These are phyloP conservation scores for Latrodectus geometricus DNA, from an alignment of 1,140 invertebrate species.

Conservation along the genomic window DNA sequence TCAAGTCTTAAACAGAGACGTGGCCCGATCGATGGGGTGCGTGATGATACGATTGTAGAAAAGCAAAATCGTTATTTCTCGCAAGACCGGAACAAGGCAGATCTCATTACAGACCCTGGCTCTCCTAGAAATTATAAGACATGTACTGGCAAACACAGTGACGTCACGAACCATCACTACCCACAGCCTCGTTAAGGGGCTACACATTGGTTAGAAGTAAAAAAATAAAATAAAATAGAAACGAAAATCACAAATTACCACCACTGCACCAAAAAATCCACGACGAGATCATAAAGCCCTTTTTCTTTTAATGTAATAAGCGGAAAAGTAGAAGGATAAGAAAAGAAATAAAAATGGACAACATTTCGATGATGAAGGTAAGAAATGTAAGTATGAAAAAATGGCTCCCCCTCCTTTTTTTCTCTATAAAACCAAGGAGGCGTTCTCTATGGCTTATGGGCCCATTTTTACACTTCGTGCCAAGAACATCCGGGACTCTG, in stretches of 20 bases:
- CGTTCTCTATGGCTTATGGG: slow-evolving; percentile 60
- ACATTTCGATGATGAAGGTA: not conserved
- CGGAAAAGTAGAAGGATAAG: slow-evolving; percentile 17
- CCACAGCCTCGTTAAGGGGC: too few relatives aligned
- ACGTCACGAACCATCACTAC: slow-evolving; percentile 11
- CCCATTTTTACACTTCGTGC: slow-evolving; percentile 61
- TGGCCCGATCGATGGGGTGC: not conserved
- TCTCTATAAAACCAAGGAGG: slow-evolving; percentile 38
- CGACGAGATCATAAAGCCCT: slow-evolving; percentile 42
- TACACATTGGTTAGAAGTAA: not conserved
- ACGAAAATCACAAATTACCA: slow-evolving; percentile 24
- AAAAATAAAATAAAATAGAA: slow-evolving; percentile 24
- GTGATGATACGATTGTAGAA: not conserved
- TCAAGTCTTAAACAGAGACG: too few relatives aligned
- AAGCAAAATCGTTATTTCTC: not conserved
- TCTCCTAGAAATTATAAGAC: not conserved
- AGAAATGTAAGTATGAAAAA: slow-evolving; percentile 4
- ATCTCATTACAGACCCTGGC: not conserved
- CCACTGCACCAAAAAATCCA: slow-evolving; percentile 20
- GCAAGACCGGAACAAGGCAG: not conserved
- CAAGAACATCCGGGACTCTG: slow-evolving; percentile 46
- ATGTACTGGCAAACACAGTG: not conserved
- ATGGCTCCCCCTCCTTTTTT: not conserved
- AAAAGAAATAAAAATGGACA: slow-evolving; percentile 10
- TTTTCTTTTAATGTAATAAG: slow-evolving; percentile 59